Evolutionary conservation across 2,888 invertebrate species (phyloP), one percentile per base, ranked within the genome.

Genomic region (Anoplius nigerrimus): DNA sequence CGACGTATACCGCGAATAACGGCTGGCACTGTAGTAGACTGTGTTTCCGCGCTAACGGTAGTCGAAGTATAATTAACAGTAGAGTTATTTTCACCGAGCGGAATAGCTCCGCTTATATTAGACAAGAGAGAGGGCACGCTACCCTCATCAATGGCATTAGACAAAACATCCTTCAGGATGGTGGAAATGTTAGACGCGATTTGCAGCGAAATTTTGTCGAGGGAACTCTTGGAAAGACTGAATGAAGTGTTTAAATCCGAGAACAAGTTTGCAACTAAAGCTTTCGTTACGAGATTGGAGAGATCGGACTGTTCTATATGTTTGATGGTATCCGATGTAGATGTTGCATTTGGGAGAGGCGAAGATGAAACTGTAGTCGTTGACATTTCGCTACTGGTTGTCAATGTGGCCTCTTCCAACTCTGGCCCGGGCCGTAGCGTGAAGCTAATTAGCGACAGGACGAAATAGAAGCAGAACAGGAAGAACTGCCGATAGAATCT

Each of bases 401-500:
- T 59, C 8, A 20, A 20, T 3, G 52, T 5, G 34, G 15, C 24
- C 43, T 64, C 21, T 20, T 34, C n/a, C 22, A 15, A 18, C 24
- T 65, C 48, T 3, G 96, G 96, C 0, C 96, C 96, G 0, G 98
- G 98, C 2, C 99, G 92, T 55, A 97, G 90, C 1, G 95, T 95
- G 84, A 98, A 98, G 80, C 97, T 96, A 6, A 95, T 92, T 71
- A 97, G 89, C 2, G 98, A 97, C 55, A 97, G 92, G 27, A 97
- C 86, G 87, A 98, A 99, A 89, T 99, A 98, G 70, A 95, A 92
- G 13, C 95, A 92, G 89, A 99, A 99, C 62, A 96, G 91, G 72
- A 95, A 93, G 88, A 99, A 98, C 86, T 98, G 96, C 4, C 95
- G 92, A 88, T 98, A 98, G 89, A 98, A 98, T 70, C 98, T 96